Evolutionary conservation across 2,797 vertebrate genomes (phyloP).

Genomic region (Varecia variegata): DNA sequence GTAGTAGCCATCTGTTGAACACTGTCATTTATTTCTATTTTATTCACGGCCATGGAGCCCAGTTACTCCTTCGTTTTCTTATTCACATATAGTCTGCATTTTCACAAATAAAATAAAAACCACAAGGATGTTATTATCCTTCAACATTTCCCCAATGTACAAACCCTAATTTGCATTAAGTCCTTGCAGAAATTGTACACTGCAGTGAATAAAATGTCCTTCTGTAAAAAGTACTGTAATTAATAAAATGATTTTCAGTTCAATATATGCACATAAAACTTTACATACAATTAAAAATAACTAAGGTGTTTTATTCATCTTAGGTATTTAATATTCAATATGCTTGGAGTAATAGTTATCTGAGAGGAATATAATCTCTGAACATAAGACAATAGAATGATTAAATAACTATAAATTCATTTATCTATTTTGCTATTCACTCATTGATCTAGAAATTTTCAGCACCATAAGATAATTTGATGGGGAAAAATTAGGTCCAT

Average conservation of each 20-base stretch:
- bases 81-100: slow-evolving; percentile 13
- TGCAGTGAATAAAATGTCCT: not conserved
- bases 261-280: not conserved
- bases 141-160: slow-evolving; percentile 36
- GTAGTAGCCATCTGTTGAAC: not conserved
- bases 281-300: slow-evolving; percentile 27
- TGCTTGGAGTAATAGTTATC: not conserved
- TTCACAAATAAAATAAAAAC: slow-evolving; percentile 62
- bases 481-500: not conserved
- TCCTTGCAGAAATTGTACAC: slow-evolving; percentile 31
- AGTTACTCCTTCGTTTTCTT: slow-evolving; percentile 40
- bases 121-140: slow-evolving; percentile 1
- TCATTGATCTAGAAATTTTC: slow-evolving; percentile 20
- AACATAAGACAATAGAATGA: slow-evolving; percentile 9
- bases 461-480: not conserved
- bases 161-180: slow-evolving; percentile 41
- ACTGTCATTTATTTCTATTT: slow-evolving; percentile 29
- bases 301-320: not conserved
- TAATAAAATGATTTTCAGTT: slow-evolving; percentile 53
- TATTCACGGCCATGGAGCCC: not conserved
- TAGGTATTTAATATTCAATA: slow-evolving; percentile 14
- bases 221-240: slow-evolving; percentile 37
- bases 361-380: slow-evolving; percentile 37
- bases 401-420: not conserved
- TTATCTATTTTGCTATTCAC: slow-evolving; percentile 9